phyloP scores from a whole-genome alignment of 1,140 invertebrate genomes.

The Dinoponera quadriceps region DNA sequence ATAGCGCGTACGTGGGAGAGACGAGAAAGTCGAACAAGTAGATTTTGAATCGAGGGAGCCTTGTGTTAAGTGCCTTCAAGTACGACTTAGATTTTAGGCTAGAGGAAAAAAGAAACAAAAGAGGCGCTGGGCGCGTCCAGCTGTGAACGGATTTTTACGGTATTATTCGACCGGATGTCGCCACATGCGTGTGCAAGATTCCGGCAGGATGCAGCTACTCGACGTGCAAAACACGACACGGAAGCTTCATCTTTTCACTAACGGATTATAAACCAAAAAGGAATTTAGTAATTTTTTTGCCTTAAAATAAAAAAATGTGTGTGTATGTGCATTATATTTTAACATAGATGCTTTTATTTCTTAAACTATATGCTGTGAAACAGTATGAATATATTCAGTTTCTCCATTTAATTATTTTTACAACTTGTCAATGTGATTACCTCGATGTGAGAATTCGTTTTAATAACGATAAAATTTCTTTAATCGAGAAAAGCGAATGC shows the following conservation, averaged over 20 bases:
- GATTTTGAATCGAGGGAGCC: constrained; percentile 82
- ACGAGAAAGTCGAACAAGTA: constrained; percentile 66
- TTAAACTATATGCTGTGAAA: not conserved
- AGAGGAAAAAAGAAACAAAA: constrained; percentile 73
- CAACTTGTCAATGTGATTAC: not conserved
- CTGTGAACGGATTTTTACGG: constrained; percentile 82
- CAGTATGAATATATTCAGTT: not conserved
- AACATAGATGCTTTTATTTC: too few species aligned
- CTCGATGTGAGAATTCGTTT: not conserved
- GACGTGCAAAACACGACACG: constrained; percentile 51
- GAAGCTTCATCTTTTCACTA: not conserved
- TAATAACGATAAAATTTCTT: not conserved
- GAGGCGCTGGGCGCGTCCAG: constrained; percentile 84
- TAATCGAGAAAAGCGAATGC: not conserved
- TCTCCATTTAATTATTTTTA: not conserved
- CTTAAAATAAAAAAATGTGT: too few species aligned
- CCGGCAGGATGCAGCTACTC: constrained; percentile 36
- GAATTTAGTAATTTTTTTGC: too few species aligned
- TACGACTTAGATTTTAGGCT: constrained; percentile 85
- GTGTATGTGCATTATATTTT: too few species aligned
- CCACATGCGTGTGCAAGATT: constrained; percentile 11
- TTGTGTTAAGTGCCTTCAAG: constrained; percentile 86
- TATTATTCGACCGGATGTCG: constrained; percentile 78
- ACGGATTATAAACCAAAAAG: too few species aligned
- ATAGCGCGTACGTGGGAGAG: constrained; percentile 50